phyloP scores from a whole-genome alignment of 1,140 invertebrate species.

The Dinoponera quadriceps region DNA sequence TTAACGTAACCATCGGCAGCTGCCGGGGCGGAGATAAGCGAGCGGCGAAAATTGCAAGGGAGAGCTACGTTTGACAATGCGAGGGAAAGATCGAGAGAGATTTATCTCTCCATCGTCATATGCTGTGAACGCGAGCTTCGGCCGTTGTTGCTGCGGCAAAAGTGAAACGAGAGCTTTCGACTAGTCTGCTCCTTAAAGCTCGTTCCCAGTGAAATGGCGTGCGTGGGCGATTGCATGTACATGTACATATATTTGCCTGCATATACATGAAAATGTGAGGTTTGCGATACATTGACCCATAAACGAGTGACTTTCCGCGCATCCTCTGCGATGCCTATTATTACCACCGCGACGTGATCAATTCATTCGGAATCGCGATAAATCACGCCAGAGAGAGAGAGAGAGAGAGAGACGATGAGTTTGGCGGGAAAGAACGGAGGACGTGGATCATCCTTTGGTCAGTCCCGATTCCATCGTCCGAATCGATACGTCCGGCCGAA shows the following conservation, averaged over 20 bases:
- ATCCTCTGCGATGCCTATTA: neutral
- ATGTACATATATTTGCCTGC: neutral
- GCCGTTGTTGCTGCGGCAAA: neutral
- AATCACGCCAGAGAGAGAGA: neutral
- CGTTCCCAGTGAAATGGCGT: constrained; percentile 12
- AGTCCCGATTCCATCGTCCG: neutral
- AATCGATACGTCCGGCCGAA: neutral
- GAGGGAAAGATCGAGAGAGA: neutral
- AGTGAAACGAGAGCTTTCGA: neutral
- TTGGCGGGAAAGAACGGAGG: neutral
- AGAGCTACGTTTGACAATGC: neutral
- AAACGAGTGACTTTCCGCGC: neutral
- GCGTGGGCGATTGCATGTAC: constrained; percentile 2
- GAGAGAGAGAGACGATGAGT: neutral
- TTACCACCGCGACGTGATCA: neutral
- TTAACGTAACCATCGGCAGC: constrained; percentile 5
- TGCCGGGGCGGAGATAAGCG: constrained; percentile 4
- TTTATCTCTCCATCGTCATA: neutral
- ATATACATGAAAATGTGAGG: neutral
- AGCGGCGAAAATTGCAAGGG: neutral
- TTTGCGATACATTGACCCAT: neutral
- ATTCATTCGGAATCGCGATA: neutral
- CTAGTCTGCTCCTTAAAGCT: constrained; percentile 1
- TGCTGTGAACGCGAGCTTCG: neutral
- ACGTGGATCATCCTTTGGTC: neutral